A percentile compares a stretch with the other conserved stretches of the same genome.
Evolutionary conservation across 2,797 vertebrate genomes (phyloP).

Genomic region (Micrastur ruficollis): DNA sequence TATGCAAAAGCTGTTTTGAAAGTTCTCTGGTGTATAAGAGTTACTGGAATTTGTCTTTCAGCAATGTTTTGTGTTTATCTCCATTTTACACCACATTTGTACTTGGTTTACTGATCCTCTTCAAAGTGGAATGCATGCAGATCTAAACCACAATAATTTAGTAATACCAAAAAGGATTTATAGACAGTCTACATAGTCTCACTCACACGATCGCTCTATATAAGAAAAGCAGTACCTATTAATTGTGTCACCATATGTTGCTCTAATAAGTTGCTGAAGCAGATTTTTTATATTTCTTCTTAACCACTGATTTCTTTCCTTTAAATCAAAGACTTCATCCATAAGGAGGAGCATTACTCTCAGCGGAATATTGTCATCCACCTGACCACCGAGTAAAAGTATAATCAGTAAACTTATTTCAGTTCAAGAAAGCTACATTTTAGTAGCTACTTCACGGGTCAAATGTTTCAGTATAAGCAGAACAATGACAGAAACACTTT

Average conservation of each 20-base stretch:
- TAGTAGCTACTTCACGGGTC: not conserved
- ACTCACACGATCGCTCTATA: not conserved
- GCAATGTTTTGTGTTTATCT: not conserved
- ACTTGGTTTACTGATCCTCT: not conserved
- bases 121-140: not conserved
- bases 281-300: slow-evolving; percentile 98
- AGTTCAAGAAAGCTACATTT: not conserved
- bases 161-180: not conserved
- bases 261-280: slow-evolving; percentile 94
- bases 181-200: not conserved
- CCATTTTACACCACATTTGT: not conserved
- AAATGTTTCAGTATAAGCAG: not conserved
- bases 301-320: slow-evolving; percentile 98
- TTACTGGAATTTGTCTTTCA: not conserved
- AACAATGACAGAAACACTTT: not conserved
- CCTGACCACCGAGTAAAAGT: slow-evolving; percentile 74
- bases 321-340: slow-evolving; percentile 98
- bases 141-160: not conserved
- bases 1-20: not conserved
- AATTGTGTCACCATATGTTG: slow-evolving; percentile 94
- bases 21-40: not conserved
- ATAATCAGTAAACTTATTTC: not conserved
- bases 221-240: slow-evolving; percentile 83
- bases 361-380: slow-evolving; percentile 95
- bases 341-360: slow-evolving; percentile 97